Evolutionary conservation across 2,888 invertebrate species (phyloP).

Genomic region (Mesorhabditis belari): DNA sequence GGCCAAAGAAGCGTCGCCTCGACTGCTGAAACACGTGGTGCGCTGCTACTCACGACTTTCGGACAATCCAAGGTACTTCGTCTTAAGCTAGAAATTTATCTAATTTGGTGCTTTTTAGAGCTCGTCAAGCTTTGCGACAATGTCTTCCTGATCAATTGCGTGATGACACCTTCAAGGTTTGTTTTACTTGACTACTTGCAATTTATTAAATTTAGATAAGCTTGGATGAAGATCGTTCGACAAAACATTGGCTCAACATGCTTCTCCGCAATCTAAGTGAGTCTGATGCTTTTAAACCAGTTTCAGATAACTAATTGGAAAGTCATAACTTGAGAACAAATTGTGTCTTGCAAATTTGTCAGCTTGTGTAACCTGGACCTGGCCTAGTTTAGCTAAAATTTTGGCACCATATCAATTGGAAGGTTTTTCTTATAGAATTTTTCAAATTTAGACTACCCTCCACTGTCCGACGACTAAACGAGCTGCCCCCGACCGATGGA

Average conservation of each 20-base stretch:
- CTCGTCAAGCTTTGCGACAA: slow-evolving; percentile 87
- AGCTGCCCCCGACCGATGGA: too few species aligned
- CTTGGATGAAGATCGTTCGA: slow-evolving; percentile 82
- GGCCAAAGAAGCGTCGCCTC: slow-evolving; percentile 90
- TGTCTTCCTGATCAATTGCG: slow-evolving; percentile 94
- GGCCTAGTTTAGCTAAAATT: too few species aligned
- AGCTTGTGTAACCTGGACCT: too few species aligned
- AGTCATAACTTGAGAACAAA: too few species aligned
- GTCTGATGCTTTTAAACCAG: too few species aligned
- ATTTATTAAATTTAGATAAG: slow-evolving; percentile 4
- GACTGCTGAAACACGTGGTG: slow-evolving; percentile 93
- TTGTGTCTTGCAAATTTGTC: too few species aligned
- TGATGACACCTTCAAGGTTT: slow-evolving; percentile 86
- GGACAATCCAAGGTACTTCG: slow-evolving; percentile 77
- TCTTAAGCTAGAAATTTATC: too few species aligned
- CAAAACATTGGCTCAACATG: slow-evolving; percentile 89
- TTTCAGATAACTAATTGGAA: too few species aligned
- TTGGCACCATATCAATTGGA: too few species aligned
- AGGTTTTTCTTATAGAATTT: too few species aligned
- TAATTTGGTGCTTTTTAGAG: slow-evolving; percentile 60
- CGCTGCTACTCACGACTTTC: slow-evolving; percentile 92
- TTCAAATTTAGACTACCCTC: too few species aligned
- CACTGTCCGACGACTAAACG: too few species aligned
- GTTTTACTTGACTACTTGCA: slow-evolving; percentile 53
- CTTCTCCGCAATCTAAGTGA: slow-evolving; percentile 75